Conservation (phyloP, 2,113 vertebrate genomes). For the Condylura cristata region DNA sequence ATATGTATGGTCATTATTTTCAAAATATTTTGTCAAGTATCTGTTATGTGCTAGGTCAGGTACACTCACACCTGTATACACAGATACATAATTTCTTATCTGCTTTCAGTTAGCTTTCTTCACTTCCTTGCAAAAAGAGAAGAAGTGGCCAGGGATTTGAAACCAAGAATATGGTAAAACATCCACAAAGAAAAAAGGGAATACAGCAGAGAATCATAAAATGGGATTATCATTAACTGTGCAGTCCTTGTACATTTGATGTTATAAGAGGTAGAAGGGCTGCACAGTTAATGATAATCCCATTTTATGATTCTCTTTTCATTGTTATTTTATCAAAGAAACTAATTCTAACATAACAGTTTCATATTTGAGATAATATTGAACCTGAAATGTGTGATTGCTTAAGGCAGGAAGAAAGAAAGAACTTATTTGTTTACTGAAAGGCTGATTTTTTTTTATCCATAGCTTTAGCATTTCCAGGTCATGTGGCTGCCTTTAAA, state of each 20-base stretch:
- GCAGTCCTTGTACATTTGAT: neutral
- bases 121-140: neutral
- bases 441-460: constrained; percentile 63
- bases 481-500: constrained; percentile 85
- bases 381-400: neutral
- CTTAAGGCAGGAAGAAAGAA: constrained; percentile 31
- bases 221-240: neutral
- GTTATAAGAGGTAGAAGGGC: neutral
- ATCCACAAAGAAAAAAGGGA: neutral
- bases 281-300: neutral
- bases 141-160: neutral
- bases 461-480: constrained; percentile 88
- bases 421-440: neutral
- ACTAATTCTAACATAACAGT: neutral
- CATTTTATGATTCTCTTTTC: constrained; percentile 49
- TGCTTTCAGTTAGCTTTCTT: constrained; percentile 20
- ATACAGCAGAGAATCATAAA: neutral
- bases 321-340: neutral
- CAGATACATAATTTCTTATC: neutral
- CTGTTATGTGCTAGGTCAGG: neutral
- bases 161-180: neutral
- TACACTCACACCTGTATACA: neutral
- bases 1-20: neutral
- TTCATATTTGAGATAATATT: neutral
- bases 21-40: neutral